A percentile compares a stretch with the other conserved stretches of the same genome.
These are phyloP conservation scores for Xyrauchen texanus DNA, from an alignment of 2,113 vertebrate species.

Conservation along the genomic window DNA sequence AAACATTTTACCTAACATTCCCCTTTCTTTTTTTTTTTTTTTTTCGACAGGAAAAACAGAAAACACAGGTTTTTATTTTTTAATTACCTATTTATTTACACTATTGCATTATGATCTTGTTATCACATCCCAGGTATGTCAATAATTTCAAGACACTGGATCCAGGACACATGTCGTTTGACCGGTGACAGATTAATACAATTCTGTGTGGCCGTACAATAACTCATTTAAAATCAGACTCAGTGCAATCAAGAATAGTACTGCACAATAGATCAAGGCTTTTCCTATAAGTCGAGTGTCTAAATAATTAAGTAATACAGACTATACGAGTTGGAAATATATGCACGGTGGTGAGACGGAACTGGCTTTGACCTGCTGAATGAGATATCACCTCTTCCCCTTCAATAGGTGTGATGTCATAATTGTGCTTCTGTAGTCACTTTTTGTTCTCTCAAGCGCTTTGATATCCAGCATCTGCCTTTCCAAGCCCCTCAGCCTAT, in stretches of 20 bases:
- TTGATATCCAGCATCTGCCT: conserved; percentile 31
- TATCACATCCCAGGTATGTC: neutral
- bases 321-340: neutral
- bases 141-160: neutral
- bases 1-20: no score
- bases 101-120: no score
- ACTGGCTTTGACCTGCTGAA: conserved; percentile 37
- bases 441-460: conserved; percentile 63
- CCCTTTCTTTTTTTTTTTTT: no score
- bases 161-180: no score
- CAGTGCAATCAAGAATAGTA: no score
- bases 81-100: neutral
- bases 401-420: conserved; percentile 67
- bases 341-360: neutral
- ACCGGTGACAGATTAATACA: no score
- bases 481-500: conserved; percentile 49
- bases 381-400: conserved; percentile 56
- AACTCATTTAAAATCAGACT: neutral
- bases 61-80: no score
- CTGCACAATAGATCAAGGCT: conserved; percentile 13
- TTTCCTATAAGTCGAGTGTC: neutral
- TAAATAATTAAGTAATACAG: neutral
- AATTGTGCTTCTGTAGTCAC: conserved; percentile 60
- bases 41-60: no score
- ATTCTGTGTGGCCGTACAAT: no score